These are phyloP conservation scores for Mormyrus hasselquistii DNA, from an alignment of 2,797 vertebrate species.

Conservation along the genomic window DNA sequence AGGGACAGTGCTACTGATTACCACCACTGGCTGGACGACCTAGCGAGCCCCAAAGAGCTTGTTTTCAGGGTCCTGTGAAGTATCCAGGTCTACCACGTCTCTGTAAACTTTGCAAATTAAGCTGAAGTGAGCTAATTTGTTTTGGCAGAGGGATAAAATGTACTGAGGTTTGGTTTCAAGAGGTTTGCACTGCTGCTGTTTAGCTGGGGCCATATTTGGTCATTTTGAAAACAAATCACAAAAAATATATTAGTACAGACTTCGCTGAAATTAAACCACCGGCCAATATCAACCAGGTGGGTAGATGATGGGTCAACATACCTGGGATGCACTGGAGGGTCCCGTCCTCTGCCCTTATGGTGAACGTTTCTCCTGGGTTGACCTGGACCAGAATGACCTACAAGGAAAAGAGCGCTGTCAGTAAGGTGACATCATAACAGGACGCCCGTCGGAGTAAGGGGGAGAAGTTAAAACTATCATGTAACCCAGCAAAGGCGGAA, in stretches of 20 bases:
- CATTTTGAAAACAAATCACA: background rate
- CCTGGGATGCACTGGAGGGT: conserved; percentile 98
- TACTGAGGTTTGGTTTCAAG: background rate
- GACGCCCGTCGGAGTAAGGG: too few relatives aligned
- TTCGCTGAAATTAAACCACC: background rate
- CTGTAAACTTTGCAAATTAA: background rate
- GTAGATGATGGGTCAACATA: conserved; percentile 50
- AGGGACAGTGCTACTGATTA: background rate
- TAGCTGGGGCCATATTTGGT: background rate
- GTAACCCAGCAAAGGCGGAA: background rate
- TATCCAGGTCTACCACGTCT: background rate
- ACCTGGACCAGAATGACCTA: conserved; percentile 98
- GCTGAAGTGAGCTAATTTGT: background rate
- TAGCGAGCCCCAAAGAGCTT: background rate
- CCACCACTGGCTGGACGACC: background rate
- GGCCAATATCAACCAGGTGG: background rate
- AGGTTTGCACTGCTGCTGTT: background rate
- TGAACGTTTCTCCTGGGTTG: conserved; percentile 97
- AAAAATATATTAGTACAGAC: background rate
- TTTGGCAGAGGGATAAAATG: background rate
- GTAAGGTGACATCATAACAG: background rate
- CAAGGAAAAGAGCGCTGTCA: conserved; percentile 31
- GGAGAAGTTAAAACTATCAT: background rate
- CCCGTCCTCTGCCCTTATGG: conserved; percentile 93
- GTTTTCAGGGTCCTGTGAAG: background rate